Evolutionary conservation across 2,113 vertebrate species (phyloP), one percentile per base, ranked within the genome.

Genomic region (Sorex araneus): DNA sequence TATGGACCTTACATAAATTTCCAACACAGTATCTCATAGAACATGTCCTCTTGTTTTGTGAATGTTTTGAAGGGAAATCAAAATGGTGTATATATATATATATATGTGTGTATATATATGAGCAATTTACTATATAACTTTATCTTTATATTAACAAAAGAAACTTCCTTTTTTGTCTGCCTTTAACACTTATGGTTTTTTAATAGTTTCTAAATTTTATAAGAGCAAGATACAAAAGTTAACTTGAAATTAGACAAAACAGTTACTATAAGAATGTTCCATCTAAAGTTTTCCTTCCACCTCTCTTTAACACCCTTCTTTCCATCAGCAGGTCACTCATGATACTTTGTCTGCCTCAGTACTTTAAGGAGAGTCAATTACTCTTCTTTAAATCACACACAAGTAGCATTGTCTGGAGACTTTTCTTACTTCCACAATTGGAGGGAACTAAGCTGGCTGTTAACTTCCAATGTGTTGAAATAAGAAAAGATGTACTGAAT

Each of bases 401-500:
- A 50, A 12, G 47, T 50, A 6, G 47, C 47, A 50, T 12, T 50
- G 13, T 50, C 47, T 50, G 47, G 47, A 13, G 2, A 50, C 47
- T 12, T 50, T 50, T 50, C 47, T 40, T 40, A 40, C 40, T 50
- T 50, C 47, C 47, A 50, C 47, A 50, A 50, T 13, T 50, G 47
- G 47, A 50, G 66, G 66, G 16, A 32, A 45, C 63, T 15, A 4
- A 25, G 2, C 3, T 2, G 60, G 9, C 21, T 45, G 18, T 6
- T 45, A 15, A 69, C 45, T 8, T 64, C 28, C 18, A 57, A 1
- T 32, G 1, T 64, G 8, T 5, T 28, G 15, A 82, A 89, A 18
- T 6, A 23, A 28, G 18, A n/a, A 2, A 66, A 15, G 7, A 32
- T 63, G 1, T 36, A 57, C 0, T 2, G 8, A 6, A 10, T 0